Percentiles rank a stretch among this genome's conserved stretches.
These are phyloP conservation scores for Gymnothorax reevesii DNA, from an alignment of 2,797 vertebrate species.

Conservation along the genomic window DNA sequence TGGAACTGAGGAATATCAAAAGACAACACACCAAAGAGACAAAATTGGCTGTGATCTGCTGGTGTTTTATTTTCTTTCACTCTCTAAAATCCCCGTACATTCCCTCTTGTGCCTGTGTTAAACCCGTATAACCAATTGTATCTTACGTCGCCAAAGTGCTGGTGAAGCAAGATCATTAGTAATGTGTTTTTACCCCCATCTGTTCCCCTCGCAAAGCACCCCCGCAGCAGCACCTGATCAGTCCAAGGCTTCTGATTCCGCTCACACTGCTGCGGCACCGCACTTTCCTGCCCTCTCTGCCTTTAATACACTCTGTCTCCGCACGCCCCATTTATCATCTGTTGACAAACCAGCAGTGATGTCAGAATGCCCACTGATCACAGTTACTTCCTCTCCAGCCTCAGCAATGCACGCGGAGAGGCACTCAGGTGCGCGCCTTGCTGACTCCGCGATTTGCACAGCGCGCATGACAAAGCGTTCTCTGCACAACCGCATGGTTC, in stretches of 20 bases:
- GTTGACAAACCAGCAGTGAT: slow-evolving; percentile 28
- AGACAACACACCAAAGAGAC: not conserved
- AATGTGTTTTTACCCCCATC: slow-evolving; percentile 11
- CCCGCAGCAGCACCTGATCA: not conserved
- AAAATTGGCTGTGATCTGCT: not conserved
- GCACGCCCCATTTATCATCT: slow-evolving; percentile 31
- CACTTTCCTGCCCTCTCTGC: not conserved
- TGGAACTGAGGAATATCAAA: not conserved
- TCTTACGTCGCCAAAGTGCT: not conserved
- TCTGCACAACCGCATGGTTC: not conserved
- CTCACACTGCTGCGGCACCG: not conserved
- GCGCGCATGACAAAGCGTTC: not conserved
- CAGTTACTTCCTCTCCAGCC: not conserved
- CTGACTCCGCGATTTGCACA: not conserved
- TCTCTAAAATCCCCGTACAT: not conserved
- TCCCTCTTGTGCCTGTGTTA: not conserved
- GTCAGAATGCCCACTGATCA: not conserved
- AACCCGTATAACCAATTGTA: not conserved
- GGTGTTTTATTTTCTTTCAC: not conserved
- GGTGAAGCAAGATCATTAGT: not conserved
- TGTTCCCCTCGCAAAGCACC: not conserved
- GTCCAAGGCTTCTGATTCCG: not conserved
- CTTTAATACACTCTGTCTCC: slow-evolving; percentile 14
- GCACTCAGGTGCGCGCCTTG: not conserved
- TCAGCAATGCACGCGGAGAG: not conserved